Base-by-base conservation (phyloP, 2,888 invertebrate species). In the Oligia fasciuncula region DNA sequence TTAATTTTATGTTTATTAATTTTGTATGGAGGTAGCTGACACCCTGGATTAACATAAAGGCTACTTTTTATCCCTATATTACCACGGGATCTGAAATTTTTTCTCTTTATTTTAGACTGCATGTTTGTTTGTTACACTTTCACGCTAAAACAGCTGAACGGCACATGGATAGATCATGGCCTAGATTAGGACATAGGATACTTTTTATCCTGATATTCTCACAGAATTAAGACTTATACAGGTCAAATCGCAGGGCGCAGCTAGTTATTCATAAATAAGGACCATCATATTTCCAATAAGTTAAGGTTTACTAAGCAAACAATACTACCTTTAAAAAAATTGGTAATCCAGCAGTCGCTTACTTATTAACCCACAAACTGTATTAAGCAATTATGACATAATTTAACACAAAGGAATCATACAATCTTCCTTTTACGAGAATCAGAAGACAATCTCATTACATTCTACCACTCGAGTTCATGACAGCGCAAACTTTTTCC, bases 391-490 rank as follows among this genome's bases (percentile, higher is more conserved):
- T 40, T 46, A 54, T 3, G 2, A 57, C 4, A 3, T 17, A 65
- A 57, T 63, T 60, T 60, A 43, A 35, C 71, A 19, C 11, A 51
- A 43, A 17, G n/a, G 2, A 51, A 80, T n/a, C 6, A 57, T 35
- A 69, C 6, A 80, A 75, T 35, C 29, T 62, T 46, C 8, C 14
- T 17, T 29, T 29, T 14, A 40, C 23, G 35, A 54, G 6, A 29
- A 46, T 40, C 40, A 60, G 8, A 49, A n/a, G 17, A 40, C n/a
- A 49, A 54, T 14, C 66, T 77, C 54, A 76, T 83, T 71, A 76
- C 35, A 54, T 75, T 65, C 43, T 11, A 11, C 46, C 77, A 72
- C 71, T 83, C 70, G 65, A 84, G 19, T 69, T 62, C 29, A n/a
- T 66, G 79, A 71, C 70, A 67, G 54, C 14, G 13, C 1, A 19